Base-by-base conservation (phyloP, 2,797 vertebrate genomes). In the Babyrousa celebensis region DNA sequence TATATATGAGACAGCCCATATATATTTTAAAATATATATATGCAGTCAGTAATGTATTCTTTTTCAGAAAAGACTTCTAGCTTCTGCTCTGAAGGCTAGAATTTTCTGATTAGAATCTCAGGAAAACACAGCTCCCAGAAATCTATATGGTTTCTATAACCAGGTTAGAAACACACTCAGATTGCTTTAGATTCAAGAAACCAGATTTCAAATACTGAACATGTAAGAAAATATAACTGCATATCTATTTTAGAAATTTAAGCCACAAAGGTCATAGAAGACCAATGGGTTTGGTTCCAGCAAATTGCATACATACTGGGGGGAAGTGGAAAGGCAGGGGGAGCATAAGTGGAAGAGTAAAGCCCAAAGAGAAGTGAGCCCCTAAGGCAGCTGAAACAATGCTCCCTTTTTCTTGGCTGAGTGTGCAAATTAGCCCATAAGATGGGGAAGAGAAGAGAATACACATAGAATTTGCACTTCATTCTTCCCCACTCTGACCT, bases 401-500 rank as follows among this genome's bases (percentile, higher is more conserved):
- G 84, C 27, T 62, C 86, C 96, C 89, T 95, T 89, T 68, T 72
- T 97, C 83, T 94, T 96, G 93, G 96, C 91, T 85, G 72, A 54
- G 16, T 70, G 92, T 54, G 16, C 29, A 93, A 86, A 70, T 91
- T 82, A 97, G 95, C 97, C 85, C 23, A 95, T 94, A 93, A 95
- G 84, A 93, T 83, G 80, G 68, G 72, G 74, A 87, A 75, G 82
- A 96, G 97, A 40, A 27, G 32, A 97, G 79, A 95, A 71, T 91
- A 93, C 95, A 92, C 65, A 95, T 89, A 79, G 92, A 83, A 88
- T 97, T 94, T 97, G 91, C 68, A 97, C 94, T 96, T 96, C 95
- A 72, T 89, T 97, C 97, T 98, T 97, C 87, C 56, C 94, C 95
- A 93, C 94, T 97, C 91, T 94, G 88, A 96, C 92, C 92, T 92